Conservation (phyloP, 1,140 invertebrate genomes). For the Asobara japonica region DNA sequence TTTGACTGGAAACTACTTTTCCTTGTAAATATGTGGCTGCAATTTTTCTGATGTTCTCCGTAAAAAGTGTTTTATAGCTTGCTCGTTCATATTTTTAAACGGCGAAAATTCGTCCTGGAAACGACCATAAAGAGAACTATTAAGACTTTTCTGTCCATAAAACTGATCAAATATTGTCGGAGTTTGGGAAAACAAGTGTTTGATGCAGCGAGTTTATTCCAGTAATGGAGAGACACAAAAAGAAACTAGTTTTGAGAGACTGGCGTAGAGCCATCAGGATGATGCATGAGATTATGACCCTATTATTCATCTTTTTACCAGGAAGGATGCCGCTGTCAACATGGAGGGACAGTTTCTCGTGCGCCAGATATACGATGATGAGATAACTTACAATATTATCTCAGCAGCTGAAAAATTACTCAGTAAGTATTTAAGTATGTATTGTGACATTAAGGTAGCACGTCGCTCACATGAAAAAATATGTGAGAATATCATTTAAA, state of each 20-base stretch:
- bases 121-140: neutral
- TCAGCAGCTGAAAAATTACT: slow-evolving; percentile 89
- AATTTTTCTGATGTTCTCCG: neutral
- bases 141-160: neutral
- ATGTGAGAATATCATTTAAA: too few relatives aligned
- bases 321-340: slow-evolving; percentile 89
- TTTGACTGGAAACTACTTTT: too few relatives aligned
- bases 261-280: neutral
- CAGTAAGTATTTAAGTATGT: slow-evolving; percentile 74
- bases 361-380: slow-evolving; percentile 93
- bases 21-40: too few relatives aligned
- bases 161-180: neutral
- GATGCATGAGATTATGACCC: neutral
- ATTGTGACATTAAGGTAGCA: neutral
- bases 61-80: neutral
- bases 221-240: neutral
- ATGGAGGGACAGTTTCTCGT: slow-evolving; percentile 97
- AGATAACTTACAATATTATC: slow-evolving; percentile 94
- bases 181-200: neutral
- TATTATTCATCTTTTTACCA: slow-evolving; percentile 53
- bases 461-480: too few relatives aligned
- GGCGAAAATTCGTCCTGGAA: neutral
- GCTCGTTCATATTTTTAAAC: neutral
- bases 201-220: neutral
- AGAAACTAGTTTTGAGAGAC: neutral